Evolutionary conservation across 1,140 invertebrate species (phyloP).

Genomic region (Penaeus vannamei): DNA sequence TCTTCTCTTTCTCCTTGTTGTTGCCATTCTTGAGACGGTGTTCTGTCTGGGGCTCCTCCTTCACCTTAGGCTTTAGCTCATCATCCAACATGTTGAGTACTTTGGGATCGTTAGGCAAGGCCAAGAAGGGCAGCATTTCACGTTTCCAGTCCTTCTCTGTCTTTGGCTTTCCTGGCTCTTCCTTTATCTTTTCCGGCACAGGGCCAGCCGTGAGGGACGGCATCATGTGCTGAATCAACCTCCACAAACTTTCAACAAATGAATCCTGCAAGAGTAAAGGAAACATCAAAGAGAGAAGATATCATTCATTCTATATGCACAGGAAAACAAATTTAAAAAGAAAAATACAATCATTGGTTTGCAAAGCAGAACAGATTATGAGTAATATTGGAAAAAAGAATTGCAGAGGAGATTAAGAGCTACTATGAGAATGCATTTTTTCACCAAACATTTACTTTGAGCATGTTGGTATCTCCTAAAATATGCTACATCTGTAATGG

Average conservation of each 20-base stretch:
- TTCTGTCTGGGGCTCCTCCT: constrained; percentile 69
- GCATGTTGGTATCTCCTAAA: no score
- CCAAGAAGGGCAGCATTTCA: constrained; percentile 89
- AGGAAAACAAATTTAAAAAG: constrained; percentile 54
- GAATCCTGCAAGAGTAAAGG: constrained; percentile 81
- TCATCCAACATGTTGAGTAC: constrained; percentile 70
- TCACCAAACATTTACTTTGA: constrained; percentile 6
- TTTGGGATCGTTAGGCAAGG: constrained; percentile 86
- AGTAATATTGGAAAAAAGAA: no score
- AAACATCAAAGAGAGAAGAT: constrained; percentile 24
- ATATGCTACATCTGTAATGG: no score
- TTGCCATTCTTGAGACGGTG: constrained; percentile 62
- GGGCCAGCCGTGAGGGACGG: constrained; percentile 73
- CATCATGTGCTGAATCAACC: constrained; percentile 96
- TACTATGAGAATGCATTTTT: constrained; percentile 19
- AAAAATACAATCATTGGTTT: neutral
- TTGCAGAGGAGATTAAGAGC: constrained; percentile 39
- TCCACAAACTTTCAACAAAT: constrained; percentile 89
- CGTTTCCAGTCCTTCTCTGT: constrained; percentile 76
- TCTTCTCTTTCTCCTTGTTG: constrained; percentile 71
- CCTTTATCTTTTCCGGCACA: constrained; percentile 67
- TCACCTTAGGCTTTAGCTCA: constrained; percentile 55
- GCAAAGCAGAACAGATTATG: no score
- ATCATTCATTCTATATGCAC: constrained; percentile 21
- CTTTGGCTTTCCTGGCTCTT: constrained; percentile 71